These are phyloP conservation scores for Sebastes kiyomatsui DNA, from an alignment of 2,797 vertebrate genomes.

Conservation along the genomic window DNA sequence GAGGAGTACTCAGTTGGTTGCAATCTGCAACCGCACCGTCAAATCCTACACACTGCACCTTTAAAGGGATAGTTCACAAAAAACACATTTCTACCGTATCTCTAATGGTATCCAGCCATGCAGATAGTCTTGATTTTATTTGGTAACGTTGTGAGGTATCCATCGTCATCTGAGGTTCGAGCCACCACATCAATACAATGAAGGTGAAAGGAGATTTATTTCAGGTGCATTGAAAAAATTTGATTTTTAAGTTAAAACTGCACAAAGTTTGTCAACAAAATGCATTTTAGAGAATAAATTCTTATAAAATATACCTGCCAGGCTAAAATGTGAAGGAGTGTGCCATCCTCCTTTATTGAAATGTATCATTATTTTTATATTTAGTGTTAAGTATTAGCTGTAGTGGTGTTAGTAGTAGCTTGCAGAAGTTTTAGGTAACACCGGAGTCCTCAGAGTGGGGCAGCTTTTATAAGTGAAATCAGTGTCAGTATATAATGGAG, in stretches of 20 bases:
- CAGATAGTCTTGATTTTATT: neutral
- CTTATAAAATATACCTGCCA: neutral
- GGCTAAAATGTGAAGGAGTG: neutral
- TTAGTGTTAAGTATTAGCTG: neutral
- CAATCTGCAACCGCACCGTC: too few relatives aligned
- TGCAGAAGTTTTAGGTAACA: neutral
- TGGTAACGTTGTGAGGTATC: neutral
- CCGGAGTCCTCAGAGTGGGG: neutral
- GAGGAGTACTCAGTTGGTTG: too few relatives aligned
- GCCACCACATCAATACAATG: neutral
- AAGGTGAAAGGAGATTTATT: neutral
- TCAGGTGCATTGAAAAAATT: too few relatives aligned
- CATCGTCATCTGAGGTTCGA: neutral
- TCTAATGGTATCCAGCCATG: neutral
- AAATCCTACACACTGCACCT: neutral
- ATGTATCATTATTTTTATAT: neutral
- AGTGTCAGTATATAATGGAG: slow-evolving; percentile 1
- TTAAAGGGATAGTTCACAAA: neutral
- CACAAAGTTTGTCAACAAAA: neutral
- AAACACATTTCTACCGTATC: neutral
- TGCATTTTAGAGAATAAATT: neutral
- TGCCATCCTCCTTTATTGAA: neutral
- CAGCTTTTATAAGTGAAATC: neutral
- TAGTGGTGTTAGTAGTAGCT: neutral
- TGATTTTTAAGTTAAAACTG: neutral